Evolutionary conservation across 1,140 invertebrate species (phyloP).

Genomic region (Drusus annulatus): DNA sequence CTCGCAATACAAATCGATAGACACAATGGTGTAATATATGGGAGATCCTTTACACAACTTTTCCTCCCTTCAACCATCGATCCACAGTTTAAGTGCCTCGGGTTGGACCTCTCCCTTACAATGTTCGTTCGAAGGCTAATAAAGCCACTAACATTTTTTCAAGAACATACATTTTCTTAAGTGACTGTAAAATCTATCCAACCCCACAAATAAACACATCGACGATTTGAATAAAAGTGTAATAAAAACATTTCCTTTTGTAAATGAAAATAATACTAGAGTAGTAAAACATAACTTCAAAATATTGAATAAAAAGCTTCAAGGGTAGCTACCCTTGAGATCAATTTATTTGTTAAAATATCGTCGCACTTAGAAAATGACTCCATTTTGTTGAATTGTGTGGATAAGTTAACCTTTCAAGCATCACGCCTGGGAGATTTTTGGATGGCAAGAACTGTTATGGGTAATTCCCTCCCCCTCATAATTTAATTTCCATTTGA

Average conservation of each 20-base stretch:
- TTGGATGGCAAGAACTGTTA: conserved; percentile 24
- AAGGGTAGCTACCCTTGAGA: too few relatives aligned
- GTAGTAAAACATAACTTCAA: too few relatives aligned
- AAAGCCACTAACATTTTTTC: neutral
- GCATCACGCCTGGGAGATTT: neutral
- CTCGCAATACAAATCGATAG: neutral
- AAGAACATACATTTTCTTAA: neutral
- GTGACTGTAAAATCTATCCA: too few relatives aligned
- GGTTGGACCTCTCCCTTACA: neutral
- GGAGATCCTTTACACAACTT: conserved; percentile 26
- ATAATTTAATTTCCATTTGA: conserved; percentile 12
- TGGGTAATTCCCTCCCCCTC: neutral
- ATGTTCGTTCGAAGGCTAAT: neutral
- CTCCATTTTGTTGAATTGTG: neutral
- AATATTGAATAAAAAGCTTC: too few relatives aligned
- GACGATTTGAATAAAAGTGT: too few relatives aligned
- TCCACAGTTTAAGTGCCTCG: conserved; percentile 3
- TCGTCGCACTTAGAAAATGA: neutral
- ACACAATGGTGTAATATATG: conserved; percentile 14
- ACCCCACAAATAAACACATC: too few relatives aligned
- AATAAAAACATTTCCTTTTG: too few relatives aligned
- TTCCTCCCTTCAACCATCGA: neutral
- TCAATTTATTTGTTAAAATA: neutral
- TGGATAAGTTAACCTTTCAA: neutral
- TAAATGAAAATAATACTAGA: too few relatives aligned